A percentile compares a stretch with the other conserved stretches of the same genome.
These are phyloP conservation scores for Nerophis lumbriciformis DNA, from an alignment of 2,113 vertebrate genomes.

Conservation along the genomic window DNA sequence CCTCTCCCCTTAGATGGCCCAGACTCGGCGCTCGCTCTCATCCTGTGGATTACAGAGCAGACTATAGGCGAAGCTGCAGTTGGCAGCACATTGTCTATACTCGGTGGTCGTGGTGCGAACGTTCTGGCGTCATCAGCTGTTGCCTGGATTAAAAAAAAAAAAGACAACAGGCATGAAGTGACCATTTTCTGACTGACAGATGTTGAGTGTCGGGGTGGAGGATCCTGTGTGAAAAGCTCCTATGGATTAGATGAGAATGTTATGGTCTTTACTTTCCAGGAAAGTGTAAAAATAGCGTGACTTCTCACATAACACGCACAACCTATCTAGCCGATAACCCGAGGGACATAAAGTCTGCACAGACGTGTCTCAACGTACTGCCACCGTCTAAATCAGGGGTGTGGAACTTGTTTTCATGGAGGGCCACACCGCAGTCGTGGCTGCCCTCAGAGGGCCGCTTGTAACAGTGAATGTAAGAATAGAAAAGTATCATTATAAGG, in stretches of 20 bases:
- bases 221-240: neutral
- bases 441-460: too few relatives aligned
- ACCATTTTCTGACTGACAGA: slow-evolving; percentile 17
- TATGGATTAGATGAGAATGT: slow-evolving; percentile 29
- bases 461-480: too few relatives aligned
- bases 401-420: too few relatives aligned
- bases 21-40: slow-evolving; percentile 37
- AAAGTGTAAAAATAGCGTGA: slow-evolving; percentile 31
- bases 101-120: slow-evolving; percentile 43
- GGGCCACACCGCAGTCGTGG: too few relatives aligned
- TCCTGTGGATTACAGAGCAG: slow-evolving; percentile 41
- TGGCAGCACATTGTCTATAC: slow-evolving; percentile 46
- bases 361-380: neutral
- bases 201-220: slow-evolving; percentile 1
- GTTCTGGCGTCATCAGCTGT: slow-evolving; percentile 55
- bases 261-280: slow-evolving; percentile 15
- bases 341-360: slow-evolving; percentile 7
- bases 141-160: slow-evolving; percentile 15
- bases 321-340: slow-evolving; percentile 12
- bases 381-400: neutral
- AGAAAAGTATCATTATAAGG: too few relatives aligned
- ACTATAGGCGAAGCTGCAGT: slow-evolving; percentile 38
- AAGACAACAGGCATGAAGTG: slow-evolving; percentile 8
- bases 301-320: slow-evolving; percentile 23
- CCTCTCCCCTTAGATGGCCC: slow-evolving; percentile 9